Percentiles rank a stretch among this genome's conserved stretches.
Conservation (phyloP, 2,797 vertebrate genomes). For the Thripadectes ignobilis region DNA sequence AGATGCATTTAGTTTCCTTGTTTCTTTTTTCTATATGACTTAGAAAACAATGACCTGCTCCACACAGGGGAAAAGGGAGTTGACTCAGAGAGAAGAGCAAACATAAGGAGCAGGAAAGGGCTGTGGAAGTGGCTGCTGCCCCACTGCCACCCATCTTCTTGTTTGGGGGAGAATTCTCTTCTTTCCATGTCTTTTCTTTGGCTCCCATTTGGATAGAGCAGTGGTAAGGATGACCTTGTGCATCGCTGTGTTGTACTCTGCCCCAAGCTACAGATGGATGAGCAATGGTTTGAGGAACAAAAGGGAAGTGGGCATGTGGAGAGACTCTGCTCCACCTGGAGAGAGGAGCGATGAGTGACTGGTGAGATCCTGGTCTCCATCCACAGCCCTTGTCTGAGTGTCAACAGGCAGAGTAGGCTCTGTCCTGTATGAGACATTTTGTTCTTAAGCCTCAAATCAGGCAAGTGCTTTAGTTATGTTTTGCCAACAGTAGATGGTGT, state of each 20-base stretch:
- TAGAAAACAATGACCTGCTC: not conserved
- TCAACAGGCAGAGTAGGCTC: not conserved
- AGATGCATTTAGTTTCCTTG: not conserved
- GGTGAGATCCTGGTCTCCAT: not conserved
- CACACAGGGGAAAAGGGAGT: not conserved
- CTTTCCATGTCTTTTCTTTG: not conserved
- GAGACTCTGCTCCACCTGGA: not conserved
- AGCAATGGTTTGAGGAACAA: not conserved
- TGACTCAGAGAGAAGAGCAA: not conserved
- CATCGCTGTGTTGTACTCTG: not conserved
- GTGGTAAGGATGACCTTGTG: not conserved
- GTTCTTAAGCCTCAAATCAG: not conserved
- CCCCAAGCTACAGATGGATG: not conserved
- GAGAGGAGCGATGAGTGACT: not conserved
- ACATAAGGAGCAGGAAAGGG: not conserved
- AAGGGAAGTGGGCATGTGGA: rapidly evolving
- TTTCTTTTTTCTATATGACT: not conserved
- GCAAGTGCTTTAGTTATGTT: not conserved
- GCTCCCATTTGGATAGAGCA: not conserved
- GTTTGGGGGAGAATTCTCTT: not conserved
- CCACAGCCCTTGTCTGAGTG: not conserved
- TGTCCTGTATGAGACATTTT: not conserved
- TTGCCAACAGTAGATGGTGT: not conserved
- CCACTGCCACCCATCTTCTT: not conserved
- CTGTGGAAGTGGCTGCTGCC: not conserved